Conservation (phyloP, 2,797 vertebrate species). For the Zalophus californianus region DNA sequence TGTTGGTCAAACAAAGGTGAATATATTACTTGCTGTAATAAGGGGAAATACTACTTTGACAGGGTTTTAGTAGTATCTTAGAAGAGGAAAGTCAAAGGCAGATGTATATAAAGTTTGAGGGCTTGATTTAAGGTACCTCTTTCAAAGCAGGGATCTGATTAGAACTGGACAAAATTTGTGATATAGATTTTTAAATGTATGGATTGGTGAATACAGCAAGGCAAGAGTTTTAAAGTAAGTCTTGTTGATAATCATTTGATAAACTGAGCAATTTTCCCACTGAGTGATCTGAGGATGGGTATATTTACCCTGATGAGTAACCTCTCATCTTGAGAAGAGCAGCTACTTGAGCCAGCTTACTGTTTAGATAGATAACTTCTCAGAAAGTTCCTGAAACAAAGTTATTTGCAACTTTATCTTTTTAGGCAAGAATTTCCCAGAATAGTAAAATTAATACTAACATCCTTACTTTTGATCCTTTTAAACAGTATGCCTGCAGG, state of each 20-base stretch:
- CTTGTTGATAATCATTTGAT: neutral
- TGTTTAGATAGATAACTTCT: slow-evolving; percentile 18
- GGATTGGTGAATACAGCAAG: neutral
- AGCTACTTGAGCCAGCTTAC: neutral
- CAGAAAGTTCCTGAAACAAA: slow-evolving; percentile 3
- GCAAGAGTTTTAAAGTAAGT: neutral
- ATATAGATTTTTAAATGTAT: neutral
- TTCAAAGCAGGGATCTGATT: slow-evolving; percentile 1
- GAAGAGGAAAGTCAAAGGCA: neutral
- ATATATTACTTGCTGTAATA: neutral
- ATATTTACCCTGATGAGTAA: neutral
- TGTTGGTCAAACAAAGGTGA: neutral
- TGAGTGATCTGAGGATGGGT: neutral
- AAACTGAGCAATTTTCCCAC: neutral
- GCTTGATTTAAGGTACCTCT: neutral
- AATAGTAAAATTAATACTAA: neutral
- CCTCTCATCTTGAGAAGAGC: slow-evolving; percentile 8
- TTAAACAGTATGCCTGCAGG: neutral
- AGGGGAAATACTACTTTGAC: neutral
- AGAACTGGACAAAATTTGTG: neutral
- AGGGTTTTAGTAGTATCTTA: neutral
- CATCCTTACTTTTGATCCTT: neutral
- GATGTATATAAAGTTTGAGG: neutral
- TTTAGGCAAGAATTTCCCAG: neutral
- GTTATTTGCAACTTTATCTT: slow-evolving; percentile 33